Base-by-base conservation (phyloP, 2,113 vertebrate genomes). In the Jaculus jaculus region DNA sequence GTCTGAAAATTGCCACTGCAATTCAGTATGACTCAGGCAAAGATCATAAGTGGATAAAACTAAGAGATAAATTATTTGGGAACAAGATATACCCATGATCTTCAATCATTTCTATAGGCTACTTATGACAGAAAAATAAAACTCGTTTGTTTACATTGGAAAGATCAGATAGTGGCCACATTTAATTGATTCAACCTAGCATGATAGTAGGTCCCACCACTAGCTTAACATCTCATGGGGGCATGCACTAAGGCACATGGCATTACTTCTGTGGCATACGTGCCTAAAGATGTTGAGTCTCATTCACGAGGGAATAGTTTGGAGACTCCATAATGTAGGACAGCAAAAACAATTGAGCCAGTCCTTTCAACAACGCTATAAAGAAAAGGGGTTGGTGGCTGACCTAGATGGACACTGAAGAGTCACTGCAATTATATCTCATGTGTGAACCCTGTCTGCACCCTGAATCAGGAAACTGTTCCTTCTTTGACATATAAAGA, bases 1-100 rank as follows among this genome's bases (percentile, higher is more conserved):
- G 54, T 24, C 47, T 84, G 34, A 30, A 63, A 32, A 75, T 4
- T 75, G n/a, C 47, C 39, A 89, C 28, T 87, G 34, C 89, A 81
- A 79, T 1, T 39, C 21, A 37, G n/a, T 84, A 66, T 54, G 69
- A 80, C 72, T 90, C 47, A 68, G 39, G 58, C 32, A 75, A 91
- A 28, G 60, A 51, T 79, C 54, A 87, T 37, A 11, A 94, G 75
- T 83, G 16, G 23, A 93, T 89, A 93, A 91, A 94, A 72, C 30
- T 69, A 78, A 60, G 7, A 74, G 72, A 75, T 15, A 61, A 65
- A 13, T 66, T 78, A 15, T 34, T 84, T 58, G 30, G 37, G 7
- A 91, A 87, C 6, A 69, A 34, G 32, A 71, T 51, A 63, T 87
- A 68, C 26, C 15, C 82, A 81, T n/a, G 11, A 60, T 51, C 58